Evolutionary conservation across 2,888 invertebrate genomes (phyloP), one percentile per base, ranked within the genome.

Genomic region (Troides oblongomaculatus): DNA sequence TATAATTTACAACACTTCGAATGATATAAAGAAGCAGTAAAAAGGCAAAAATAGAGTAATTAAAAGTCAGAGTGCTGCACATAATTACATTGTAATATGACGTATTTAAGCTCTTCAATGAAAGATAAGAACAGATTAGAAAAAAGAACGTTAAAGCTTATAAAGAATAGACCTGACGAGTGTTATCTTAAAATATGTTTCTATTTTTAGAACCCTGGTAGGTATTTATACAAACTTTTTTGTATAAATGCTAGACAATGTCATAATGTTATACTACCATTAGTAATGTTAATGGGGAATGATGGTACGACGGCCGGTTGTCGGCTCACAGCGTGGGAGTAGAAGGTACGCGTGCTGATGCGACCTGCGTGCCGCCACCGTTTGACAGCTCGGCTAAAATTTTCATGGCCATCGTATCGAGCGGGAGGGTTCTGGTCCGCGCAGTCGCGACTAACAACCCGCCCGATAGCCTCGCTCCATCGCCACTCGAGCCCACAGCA

Each of bases 401-500:
- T 92, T 92, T 92, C 92, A 92, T 92, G 92, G 92, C 88, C 92
- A 89, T 81, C 77, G 87, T 92, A 92, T 92, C 86, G 92, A 90
- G 88, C 90, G 88, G 84, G 78, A 79, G 81, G 74, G 83, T 79
- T 72, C 77, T 80, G 76, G 66, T 75, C 71, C 84, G 91, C 91
- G 90, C 90, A 89, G 89, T 81, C 90, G 90, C 90, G 83, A 67
- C 80, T 80, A 80, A 81, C 79, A 82, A 77, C 75, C 82, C 84
- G 83, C 81, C 81, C 80, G 80, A 81, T 84, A 80, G 78, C 80
- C 77, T 75, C 76, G 76, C 76, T 81, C 73, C 77, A 74, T 78
- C 76, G 79, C 77, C 81, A 84, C 83, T 82, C 79, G 79, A 76
- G 77, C 79, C 69, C 79, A 75, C 79, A 81, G 80, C 77, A 79